These are phyloP conservation scores for Geotrypetes seraphini DNA, from an alignment of 2,797 vertebrate genomes.

Conservation along the genomic window DNA sequence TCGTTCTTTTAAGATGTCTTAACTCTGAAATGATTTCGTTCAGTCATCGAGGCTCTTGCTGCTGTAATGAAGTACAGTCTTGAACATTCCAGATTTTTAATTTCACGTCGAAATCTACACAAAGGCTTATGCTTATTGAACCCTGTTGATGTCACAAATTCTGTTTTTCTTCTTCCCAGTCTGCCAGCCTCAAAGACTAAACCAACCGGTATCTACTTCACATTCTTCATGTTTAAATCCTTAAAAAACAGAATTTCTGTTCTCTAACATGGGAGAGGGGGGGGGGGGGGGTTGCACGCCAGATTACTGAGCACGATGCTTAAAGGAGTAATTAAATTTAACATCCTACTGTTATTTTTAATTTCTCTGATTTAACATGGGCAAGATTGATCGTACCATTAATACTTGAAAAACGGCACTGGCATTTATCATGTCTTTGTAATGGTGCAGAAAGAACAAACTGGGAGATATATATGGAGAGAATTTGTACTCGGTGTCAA, in stretches of 20 bases:
- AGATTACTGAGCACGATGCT: not conserved
- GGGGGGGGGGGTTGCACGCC: not conserved
- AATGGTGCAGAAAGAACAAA: not conserved
- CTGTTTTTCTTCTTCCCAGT: fast-evolving
- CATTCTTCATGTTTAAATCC: fast-evolving
- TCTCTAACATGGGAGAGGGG: fast-evolving
- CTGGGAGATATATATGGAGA: slow-evolving; percentile 16
- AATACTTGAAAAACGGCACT: not conserved
- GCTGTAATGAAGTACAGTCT: too few species aligned
- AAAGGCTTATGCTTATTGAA: too few species aligned
- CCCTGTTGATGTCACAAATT: too few species aligned
- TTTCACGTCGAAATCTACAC: too few species aligned
- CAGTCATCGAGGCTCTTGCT: too few species aligned
- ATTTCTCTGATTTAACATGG: not conserved
- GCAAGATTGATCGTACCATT: not conserved
- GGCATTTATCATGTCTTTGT: not conserved
- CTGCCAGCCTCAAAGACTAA: not conserved
- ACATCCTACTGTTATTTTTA: slow-evolving; percentile 9
- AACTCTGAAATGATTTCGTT: too few species aligned
- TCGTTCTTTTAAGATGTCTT: too few species aligned
- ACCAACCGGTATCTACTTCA: too few species aligned
- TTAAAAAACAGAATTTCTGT: not conserved
- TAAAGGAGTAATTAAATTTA: slow-evolving; percentile 2
- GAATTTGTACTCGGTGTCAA: slow-evolving; percentile 20
- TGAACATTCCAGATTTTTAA: too few species aligned